A percentile compares a stretch with the other conserved stretches of the same genome.
phyloP scores from a whole-genome alignment of 2,113 vertebrate genomes.

The Onychorhynchus coronatus region DNA sequence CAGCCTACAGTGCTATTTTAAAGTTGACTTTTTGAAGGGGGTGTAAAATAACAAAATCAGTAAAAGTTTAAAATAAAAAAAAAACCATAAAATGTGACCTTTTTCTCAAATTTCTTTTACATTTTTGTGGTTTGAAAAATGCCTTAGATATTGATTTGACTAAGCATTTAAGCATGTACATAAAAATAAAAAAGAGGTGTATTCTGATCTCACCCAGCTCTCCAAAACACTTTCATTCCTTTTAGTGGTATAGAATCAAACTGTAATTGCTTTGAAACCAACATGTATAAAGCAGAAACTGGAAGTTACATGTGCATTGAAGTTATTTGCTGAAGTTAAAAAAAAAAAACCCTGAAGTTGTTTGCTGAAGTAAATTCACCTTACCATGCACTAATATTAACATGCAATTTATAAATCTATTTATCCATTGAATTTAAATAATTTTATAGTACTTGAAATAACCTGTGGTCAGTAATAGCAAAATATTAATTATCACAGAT shows the following conservation, averaged over 20 bases:
- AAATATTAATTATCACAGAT: not conserved
- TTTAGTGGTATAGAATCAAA: not conserved
- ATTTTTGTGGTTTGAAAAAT: not conserved
- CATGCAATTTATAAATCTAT: not conserved
- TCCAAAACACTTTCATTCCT: not conserved
- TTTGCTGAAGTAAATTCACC: not conserved
- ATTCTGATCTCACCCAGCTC: not conserved
- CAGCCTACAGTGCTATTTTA: not conserved
- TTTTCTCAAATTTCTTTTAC: slow-evolving; percentile 1
- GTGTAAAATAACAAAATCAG: not conserved
- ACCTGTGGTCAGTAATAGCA: not conserved
- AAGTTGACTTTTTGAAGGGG: not conserved
- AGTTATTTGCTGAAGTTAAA: not conserved
- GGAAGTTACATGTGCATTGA: not conserved
- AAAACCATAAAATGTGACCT: not conserved
- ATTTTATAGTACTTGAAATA: not conserved
- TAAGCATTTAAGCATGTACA: not conserved
- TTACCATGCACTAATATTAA: not conserved
- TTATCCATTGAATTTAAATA: not conserved
- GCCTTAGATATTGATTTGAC: not conserved
- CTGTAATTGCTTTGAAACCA: not conserved
- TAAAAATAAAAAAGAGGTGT: not conserved
- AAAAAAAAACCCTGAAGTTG: too few relatives aligned
- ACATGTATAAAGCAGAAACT: not conserved
- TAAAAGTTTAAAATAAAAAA: slow-evolving; percentile 49